phyloP scores from a whole-genome alignment of 35 echinoderm and acorn worm genomes.

The Apostichopus parvimensis region DNA sequence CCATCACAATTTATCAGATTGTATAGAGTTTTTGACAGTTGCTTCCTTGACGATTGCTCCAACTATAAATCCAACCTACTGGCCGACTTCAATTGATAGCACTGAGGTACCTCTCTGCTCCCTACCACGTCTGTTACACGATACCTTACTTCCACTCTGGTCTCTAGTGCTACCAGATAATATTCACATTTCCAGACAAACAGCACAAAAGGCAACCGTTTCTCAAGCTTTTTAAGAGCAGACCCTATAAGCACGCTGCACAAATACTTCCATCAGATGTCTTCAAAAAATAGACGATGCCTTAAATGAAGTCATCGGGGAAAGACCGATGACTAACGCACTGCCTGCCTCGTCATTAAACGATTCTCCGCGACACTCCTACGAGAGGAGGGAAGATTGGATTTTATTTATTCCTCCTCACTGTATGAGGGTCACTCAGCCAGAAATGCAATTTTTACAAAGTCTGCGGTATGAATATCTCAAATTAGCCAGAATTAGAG shows the following conservation, averaged over 20 bases:
- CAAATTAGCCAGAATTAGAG: background rate
- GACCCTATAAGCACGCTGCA: background rate
- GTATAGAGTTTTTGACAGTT: too few species aligned
- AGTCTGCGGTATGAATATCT: background rate
- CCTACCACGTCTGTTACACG: background rate
- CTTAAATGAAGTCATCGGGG: slow-evolving; percentile 6
- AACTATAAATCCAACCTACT: too few species aligned
- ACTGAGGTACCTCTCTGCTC: background rate
- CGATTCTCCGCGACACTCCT: background rate
- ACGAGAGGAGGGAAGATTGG: background rate
- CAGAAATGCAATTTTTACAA: background rate
- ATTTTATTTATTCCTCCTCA: background rate
- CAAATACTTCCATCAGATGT: background rate
- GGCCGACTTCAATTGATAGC: background rate
- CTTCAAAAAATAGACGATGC: background rate
- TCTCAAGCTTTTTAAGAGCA: background rate
- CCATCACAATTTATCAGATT: too few species aligned
- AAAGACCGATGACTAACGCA: slow-evolving; percentile 1
- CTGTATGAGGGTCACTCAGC: background rate
- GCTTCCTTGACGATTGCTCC: too few species aligned
- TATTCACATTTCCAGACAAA: slow-evolving; percentile 18
- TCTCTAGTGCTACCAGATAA: background rate
- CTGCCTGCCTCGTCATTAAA: background rate
- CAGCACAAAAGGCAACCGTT: background rate
- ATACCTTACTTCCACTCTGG: background rate